phyloP scores from a whole-genome alignment of 2,888 invertebrate genomes.

The Acanthococcus lagerstroemiae region DNA sequence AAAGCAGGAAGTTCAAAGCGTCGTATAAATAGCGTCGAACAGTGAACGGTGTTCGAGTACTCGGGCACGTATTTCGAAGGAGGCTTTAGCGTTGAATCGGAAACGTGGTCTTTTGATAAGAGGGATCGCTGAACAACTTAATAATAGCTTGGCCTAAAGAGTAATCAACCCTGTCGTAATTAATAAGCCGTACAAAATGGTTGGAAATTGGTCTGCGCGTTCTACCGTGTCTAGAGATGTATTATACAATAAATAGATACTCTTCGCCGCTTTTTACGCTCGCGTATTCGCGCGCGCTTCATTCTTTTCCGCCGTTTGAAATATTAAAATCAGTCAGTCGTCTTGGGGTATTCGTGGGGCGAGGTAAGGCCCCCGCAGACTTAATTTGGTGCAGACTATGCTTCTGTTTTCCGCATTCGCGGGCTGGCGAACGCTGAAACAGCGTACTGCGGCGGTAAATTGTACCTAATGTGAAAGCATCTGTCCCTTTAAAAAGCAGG shows the following conservation, averaged over 20 bases:
- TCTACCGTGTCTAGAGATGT: too few species aligned
- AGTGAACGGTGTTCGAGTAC: conserved; percentile 17
- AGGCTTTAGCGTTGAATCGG: conserved; percentile 26
- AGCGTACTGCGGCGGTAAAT: too few species aligned
- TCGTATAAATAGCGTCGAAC: conserved; percentile 29
- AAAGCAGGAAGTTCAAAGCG: conserved; percentile 30
- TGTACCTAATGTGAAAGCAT: too few species aligned
- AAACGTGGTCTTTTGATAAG: conserved; percentile 26
- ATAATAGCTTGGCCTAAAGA: conserved; percentile 25
- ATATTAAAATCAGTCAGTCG: not conserved
- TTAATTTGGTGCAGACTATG: too few species aligned
- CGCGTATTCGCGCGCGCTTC: not conserved
- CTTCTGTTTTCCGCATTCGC: too few species aligned
- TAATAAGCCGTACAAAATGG: conserved; percentile 29
- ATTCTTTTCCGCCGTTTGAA: not conserved
- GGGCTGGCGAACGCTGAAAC: too few species aligned
- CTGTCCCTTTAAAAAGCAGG: too few species aligned
- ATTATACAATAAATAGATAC: not conserved
- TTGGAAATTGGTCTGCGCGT: conserved; percentile 16
- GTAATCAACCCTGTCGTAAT: conserved; percentile 31
- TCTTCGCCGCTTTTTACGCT: too few species aligned
- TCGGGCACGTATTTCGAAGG: conserved; percentile 29
- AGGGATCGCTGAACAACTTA: conserved; percentile 30
- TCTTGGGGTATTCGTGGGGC: too few species aligned
- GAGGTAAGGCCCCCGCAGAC: too few species aligned